A percentile compares a stretch with the other conserved stretches of the same genome.
These are phyloP conservation scores for Liolophura sinensis DNA, from an alignment of 1,140 invertebrate species.

Conservation along the genomic window DNA sequence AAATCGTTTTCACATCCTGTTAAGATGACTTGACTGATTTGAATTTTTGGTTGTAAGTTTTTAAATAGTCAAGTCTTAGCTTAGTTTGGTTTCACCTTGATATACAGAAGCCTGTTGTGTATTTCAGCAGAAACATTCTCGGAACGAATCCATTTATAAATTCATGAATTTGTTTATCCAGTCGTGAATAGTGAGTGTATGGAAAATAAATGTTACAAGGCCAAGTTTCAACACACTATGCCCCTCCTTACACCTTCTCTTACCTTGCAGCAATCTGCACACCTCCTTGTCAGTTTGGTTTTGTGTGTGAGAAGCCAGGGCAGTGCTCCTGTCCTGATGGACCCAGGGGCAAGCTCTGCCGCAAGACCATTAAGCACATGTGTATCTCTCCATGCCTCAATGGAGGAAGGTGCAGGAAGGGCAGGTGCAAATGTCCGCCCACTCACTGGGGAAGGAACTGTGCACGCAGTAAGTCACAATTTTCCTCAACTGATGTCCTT, in stretches of 20 bases:
- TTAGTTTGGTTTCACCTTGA: no score
- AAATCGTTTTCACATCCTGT: no score
- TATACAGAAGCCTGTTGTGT: no score
- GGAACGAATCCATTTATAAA: no score
- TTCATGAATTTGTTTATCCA: no score
- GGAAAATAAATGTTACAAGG: no score
- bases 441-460: constrained; percentile 39
- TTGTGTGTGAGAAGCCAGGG: constrained; percentile 45
- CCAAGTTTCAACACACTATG: neutral
- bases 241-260: neutral
- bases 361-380: constrained; percentile 22
- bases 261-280: constrained; percentile 48
- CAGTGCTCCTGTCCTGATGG: constrained; percentile 47
- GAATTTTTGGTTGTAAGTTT: no score
- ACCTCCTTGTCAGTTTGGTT: constrained; percentile 42
- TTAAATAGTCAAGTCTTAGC: neutral
- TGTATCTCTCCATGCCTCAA: constrained; percentile 45
- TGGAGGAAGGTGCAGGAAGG: constrained; percentile 40
- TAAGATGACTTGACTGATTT: no score
- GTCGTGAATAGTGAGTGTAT: no score
- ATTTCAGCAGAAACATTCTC: no score
- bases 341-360: constrained; percentile 45
- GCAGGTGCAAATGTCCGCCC: constrained; percentile 45
- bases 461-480: constrained; percentile 41
- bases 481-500: neutral